Evolutionary conservation across 2,113 vertebrate species (phyloP).

Genomic region (Choloepus hoffmanni): DNA sequence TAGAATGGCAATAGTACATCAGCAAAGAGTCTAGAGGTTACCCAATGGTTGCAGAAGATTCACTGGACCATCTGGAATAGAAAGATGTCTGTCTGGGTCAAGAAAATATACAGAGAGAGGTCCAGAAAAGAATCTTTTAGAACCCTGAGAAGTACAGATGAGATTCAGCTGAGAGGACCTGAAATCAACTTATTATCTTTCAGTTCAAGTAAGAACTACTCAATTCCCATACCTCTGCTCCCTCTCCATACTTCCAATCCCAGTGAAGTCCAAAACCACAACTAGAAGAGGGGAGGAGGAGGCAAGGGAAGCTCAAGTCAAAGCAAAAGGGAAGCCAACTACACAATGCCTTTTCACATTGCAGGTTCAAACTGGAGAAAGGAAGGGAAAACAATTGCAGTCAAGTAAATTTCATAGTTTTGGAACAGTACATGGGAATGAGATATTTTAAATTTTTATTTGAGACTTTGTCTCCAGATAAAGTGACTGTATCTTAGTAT

Average conservation of each 20-base stretch:
- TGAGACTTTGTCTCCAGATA: not conserved
- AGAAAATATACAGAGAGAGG: not conserved
- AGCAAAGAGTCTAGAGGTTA: not conserved
- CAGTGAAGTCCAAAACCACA: not conserved
- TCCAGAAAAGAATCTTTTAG: not conserved
- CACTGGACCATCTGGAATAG: not conserved
- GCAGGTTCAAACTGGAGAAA: not conserved
- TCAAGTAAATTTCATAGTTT: not conserved
- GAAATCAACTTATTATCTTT: not conserved
- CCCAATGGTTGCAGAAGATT: not conserved
- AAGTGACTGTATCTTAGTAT: not conserved
- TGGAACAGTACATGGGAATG: not conserved
- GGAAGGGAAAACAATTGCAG: not conserved
- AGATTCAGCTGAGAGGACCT: not conserved
- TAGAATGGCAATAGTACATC: not conserved
- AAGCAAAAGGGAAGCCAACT: not conserved
- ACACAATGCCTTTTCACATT: not conserved
- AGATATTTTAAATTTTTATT: not conserved
- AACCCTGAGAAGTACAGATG: not conserved
- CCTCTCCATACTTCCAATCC: not conserved
- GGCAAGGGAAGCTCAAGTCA: not conserved
- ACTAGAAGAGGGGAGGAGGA: not conserved
- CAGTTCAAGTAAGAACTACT: not conserved
- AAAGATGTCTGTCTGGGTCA: not conserved
- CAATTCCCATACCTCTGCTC: not conserved